These are phyloP conservation scores for Nerophis lumbriciformis DNA, from an alignment of 2,113 vertebrate species.

Conservation along the genomic window DNA sequence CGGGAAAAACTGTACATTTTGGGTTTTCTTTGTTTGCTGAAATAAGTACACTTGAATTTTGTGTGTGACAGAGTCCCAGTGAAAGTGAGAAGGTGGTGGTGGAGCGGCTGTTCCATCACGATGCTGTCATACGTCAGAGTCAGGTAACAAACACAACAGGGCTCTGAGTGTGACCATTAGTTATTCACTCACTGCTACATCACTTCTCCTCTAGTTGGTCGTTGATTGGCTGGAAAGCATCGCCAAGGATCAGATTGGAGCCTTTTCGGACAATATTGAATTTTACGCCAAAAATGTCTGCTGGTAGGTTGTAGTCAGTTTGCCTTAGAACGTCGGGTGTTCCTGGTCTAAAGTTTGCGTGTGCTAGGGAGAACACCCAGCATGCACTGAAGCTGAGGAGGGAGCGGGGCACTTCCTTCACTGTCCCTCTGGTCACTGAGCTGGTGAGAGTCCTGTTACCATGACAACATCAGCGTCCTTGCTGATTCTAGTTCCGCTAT, in stretches of 20 bases:
- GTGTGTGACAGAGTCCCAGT: slow-evolving; percentile 74
- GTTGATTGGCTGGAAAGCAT: slow-evolving; percentile 98
- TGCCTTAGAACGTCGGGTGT: neutral
- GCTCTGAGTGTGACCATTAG: neutral
- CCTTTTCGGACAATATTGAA: slow-evolving; percentile 96
- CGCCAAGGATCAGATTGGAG: slow-evolving; percentile 91
- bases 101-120: slow-evolving; percentile 88
- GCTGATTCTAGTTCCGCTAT: neutral
- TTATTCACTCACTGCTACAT: neutral
- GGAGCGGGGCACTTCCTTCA: slow-evolving; percentile 68
- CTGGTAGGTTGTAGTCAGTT: slow-evolving; percentile 77
- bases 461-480: neutral
- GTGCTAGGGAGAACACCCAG: slow-evolving; percentile 91
- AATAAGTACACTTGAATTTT: neutral
- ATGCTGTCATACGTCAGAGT: slow-evolving; percentile 86
- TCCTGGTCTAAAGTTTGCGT: slow-evolving; percentile 13
- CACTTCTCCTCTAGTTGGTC: slow-evolving; percentile 74
- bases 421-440: slow-evolving; percentile 87
- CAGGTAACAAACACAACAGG: slow-evolving; percentile 73
- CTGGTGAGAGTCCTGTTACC: slow-evolving; percentile 73
- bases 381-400: slow-evolving; percentile 83
- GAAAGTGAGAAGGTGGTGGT: slow-evolving; percentile 86
- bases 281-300: slow-evolving; percentile 96
- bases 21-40: neutral
- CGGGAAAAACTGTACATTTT: neutral